These are phyloP conservation scores for Brachionus koreanus DNA, from an alignment of 1,140 invertebrate genomes.

Conservation along the genomic window DNA sequence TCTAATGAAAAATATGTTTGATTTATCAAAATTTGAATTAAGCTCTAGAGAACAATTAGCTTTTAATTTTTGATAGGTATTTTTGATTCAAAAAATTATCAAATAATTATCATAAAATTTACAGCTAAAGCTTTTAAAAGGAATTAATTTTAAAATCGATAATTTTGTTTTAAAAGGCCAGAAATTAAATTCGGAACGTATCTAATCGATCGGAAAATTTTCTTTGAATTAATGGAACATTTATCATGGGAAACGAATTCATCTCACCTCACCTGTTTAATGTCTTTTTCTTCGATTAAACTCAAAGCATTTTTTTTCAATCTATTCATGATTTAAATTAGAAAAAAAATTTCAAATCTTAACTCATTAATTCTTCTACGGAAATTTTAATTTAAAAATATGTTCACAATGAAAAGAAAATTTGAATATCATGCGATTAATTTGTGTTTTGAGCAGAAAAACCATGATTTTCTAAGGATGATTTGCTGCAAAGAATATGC, in stretches of 20 bases:
- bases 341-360: neutral
- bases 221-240: neutral
- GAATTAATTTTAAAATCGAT: neutral
- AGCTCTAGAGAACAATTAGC: neutral
- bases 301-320: neutral
- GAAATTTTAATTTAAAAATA: neutral
- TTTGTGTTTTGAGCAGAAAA: neutral
- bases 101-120: neutral
- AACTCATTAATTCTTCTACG: neutral
- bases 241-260: slow-evolving; percentile 1
- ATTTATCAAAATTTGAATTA: neutral
- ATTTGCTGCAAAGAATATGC: neutral
- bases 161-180: neutral
- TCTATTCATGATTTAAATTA: neutral
- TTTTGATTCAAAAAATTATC: neutral
- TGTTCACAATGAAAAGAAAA: neutral
- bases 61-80: neutral
- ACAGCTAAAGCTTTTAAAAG: neutral
- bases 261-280: neutral
- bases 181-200: neutral
- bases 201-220: neutral
- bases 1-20: too few species aligned
- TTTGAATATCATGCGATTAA: neutral
- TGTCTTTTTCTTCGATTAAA: neutral
- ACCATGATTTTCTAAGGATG: neutral